Percentiles rank a stretch among this genome's conserved stretches.
phyloP scores from a whole-genome alignment of 2,797 vertebrate species.

The Lagorchestes hirsutus region DNA sequence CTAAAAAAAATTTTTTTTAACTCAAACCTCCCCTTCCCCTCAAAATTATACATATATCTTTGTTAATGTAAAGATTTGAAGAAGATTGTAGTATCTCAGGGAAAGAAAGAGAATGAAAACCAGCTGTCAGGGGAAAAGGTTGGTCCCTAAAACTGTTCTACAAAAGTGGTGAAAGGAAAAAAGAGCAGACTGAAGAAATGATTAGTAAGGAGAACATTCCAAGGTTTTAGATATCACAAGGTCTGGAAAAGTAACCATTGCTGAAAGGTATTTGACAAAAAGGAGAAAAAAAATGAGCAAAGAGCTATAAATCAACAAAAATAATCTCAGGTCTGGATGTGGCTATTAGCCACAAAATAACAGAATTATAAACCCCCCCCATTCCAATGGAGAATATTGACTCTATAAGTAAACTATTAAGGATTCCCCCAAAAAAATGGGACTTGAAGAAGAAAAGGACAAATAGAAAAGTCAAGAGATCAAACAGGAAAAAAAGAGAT shows the following conservation, averaged over 20 bases:
- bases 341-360: not conserved
- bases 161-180: not conserved
- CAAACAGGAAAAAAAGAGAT: not conserved
- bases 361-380: not conserved
- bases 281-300: not conserved
- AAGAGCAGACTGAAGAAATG: not conserved
- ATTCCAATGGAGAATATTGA: not conserved
- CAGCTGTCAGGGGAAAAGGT: not conserved
- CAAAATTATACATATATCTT: not conserved
- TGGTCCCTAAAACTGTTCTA: not conserved
- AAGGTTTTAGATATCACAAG: not conserved
- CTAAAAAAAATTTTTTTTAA: not conserved
- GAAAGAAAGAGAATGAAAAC: not conserved
- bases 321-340: not conserved
- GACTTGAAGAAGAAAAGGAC: not conserved
- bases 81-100: slow-evolving; percentile 10
- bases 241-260: not conserved
- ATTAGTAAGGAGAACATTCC: not conserved
- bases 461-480: not conserved
- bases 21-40: not conserved
- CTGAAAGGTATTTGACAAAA: not conserved
- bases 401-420: not conserved
- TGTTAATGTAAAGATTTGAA: not conserved
- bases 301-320: not conserved
- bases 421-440: not conserved